Conservation (phyloP, 2,797 vertebrate genomes). For the Meriones psammophilus region DNA sequence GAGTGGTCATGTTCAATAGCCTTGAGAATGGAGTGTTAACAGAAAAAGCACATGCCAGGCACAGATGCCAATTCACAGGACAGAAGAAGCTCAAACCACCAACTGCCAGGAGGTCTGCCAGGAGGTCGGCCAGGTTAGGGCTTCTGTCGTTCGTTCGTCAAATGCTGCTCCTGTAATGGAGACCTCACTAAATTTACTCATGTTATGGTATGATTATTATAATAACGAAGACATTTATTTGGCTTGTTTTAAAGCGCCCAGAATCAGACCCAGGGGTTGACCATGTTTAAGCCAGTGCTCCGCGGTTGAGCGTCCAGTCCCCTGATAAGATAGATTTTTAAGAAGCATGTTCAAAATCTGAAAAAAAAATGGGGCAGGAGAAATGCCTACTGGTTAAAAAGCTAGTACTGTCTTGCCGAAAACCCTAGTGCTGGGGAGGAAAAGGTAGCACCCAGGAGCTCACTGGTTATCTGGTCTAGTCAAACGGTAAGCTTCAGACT, state of each 20-base stretch:
- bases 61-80: neutral
- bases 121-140: neutral
- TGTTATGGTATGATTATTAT: neutral
- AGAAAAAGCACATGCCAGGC: neutral
- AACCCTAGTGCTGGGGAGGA: neutral
- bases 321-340: constrained; percentile 18
- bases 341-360: constrained; percentile 33
- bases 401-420: neutral
- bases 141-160: neutral
- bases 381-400: neutral
- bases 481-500: neutral
- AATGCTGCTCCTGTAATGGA: neutral
- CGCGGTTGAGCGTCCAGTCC: neutral
- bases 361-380: constrained; percentile 1
- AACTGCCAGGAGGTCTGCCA: neutral
- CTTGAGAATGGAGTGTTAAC: neutral
- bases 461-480: neutral
- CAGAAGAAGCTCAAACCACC: neutral
- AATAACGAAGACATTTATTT: constrained; percentile 7
- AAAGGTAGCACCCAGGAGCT: neutral
- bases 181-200: neutral
- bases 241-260: neutral
- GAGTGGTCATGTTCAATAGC: neutral
- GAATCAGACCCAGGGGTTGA: neutral
- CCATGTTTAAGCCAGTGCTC: neutral